phyloP scores from a whole-genome alignment of 2,888 invertebrate species.

The Pomacea canaliculata region DNA sequence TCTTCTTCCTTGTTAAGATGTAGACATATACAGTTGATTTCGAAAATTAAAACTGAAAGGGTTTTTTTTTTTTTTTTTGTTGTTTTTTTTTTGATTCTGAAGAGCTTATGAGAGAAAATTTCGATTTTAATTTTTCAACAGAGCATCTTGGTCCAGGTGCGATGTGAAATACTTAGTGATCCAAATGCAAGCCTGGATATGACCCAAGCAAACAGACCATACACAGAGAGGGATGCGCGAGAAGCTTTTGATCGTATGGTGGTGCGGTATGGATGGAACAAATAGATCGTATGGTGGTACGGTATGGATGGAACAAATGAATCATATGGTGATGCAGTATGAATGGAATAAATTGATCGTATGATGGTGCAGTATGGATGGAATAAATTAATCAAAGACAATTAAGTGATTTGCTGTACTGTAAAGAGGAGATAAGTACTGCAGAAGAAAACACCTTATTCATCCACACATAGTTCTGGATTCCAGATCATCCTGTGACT shows the following conservation, averaged over 20 bases:
- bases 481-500: too few species aligned
- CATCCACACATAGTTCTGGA: too few species aligned
- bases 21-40: too few species aligned
- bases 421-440: too few species aligned
- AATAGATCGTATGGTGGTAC: constrained; percentile 48
- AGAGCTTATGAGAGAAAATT: background rate
- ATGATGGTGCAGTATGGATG: constrained; percentile 63
- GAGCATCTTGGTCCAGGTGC: constrained; percentile 62
- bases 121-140: constrained; percentile 30
- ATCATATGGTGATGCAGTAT: constrained; percentile 55
- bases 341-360: constrained; percentile 52
- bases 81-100: background rate
- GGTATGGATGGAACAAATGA: constrained; percentile 59
- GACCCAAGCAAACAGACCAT: constrained; percentile 44
- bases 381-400: constrained; percentile 38
- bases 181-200: constrained; percentile 53
- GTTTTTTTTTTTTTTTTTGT: background rate
- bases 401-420: too few species aligned
- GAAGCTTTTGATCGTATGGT: constrained; percentile 63
- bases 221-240: constrained; percentile 54
- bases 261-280: constrained; percentile 58
- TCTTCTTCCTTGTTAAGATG: too few species aligned
- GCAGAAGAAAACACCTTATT: too few species aligned
- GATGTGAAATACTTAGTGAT: constrained; percentile 64
- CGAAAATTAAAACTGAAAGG: too few species aligned